phyloP scores from a whole-genome alignment of 2,797 vertebrate genomes.

The Echiichthys vipera region DNA sequence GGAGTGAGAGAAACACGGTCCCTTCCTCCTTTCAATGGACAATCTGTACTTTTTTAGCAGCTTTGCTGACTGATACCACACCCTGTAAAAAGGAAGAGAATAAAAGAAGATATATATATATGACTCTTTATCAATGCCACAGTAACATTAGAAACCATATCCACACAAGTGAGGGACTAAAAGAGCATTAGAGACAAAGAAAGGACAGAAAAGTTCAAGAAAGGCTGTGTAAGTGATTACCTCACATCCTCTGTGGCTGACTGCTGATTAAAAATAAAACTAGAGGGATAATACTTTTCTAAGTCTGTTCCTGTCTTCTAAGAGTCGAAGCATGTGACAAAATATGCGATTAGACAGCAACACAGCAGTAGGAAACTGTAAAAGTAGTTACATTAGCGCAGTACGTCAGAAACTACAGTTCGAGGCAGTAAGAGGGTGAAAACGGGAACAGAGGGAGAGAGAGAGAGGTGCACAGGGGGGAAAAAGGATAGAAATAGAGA shows the following conservation, averaged over 20 bases:
- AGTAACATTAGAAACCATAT: neutral
- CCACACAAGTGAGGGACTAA: slow-evolving; percentile 3
- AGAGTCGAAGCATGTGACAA: slow-evolving; percentile 20
- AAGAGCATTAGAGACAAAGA: slow-evolving; percentile 22
- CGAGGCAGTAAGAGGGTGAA: slow-evolving; percentile 45
- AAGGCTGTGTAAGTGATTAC: slow-evolving; percentile 43
- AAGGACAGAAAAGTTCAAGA: slow-evolving; percentile 20
- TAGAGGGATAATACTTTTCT: slow-evolving; percentile 5
- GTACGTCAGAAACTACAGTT: slow-evolving; percentile 35
- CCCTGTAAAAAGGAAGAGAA: slow-evolving; percentile 27
- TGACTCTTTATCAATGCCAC: slow-evolving; percentile 14
- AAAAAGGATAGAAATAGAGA: slow-evolving; percentile 80
- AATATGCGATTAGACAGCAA: neutral
- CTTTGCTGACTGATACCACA: slow-evolving; percentile 1
- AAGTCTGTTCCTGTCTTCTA: neutral
- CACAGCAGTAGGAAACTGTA: slow-evolving; percentile 1
- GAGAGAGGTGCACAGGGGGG: slow-evolving; percentile 40
- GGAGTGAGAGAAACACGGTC: slow-evolving; percentile 17
- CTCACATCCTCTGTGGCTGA: slow-evolving; percentile 20
- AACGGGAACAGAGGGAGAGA: slow-evolving; percentile 36
- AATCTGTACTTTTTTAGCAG: slow-evolving; percentile 7
- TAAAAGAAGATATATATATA: slow-evolving; percentile 45
- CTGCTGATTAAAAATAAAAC: slow-evolving; percentile 32
- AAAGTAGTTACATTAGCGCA: slow-evolving; percentile 34
- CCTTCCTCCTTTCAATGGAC: slow-evolving; percentile 3